Evolutionary conservation across 2,797 vertebrate species (phyloP), one percentile per base, ranked within the genome.

Genomic region (Pachyuromys duprasi): DNA sequence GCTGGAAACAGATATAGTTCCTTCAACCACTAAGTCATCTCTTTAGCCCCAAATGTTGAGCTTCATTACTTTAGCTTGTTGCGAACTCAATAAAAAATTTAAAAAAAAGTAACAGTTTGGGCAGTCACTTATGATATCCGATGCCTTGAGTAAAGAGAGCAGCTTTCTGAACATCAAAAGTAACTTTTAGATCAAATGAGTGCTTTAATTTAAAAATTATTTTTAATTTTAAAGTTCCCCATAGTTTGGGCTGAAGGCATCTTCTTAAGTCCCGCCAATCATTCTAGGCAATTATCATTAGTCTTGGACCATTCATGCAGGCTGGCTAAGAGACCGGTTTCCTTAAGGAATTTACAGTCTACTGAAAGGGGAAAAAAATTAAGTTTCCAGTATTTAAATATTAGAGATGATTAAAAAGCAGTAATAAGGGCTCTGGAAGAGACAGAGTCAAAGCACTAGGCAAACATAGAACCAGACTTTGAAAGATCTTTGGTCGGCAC

Each of bases 111-210:
- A 62, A 80, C 72, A 67, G 74, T 67, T 92, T 57, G 33, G 20
- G 81, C 88, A 88, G 82, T 93, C 67, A 67, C 49, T 89, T 70
- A 78, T 82, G 49, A 84, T 11, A 65, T 31, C 33, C 36, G 53
- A 67, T 45, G 33, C 86, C 86, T 93, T 86, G 53, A 96, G 92
- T 80, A 53, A 94, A 93, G 45, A 89, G 91, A 75, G 22, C 28
- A 65, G 31, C 62, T 72, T 92, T 93, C 45, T 53, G 12, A 93
- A 88, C 57, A 78, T 80, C n/a, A 90, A 78, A 74, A 89, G 78
- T 31, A 49, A 82, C 76, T 90, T 70, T 72, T 83, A 39, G 84
- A 49, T 55, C 72, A 83, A 39, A 86, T 80, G 81, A 78, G n/a
- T 92, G 24, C 76, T 93, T 67, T 80, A 60, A 53, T 45, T 65